Conservation (phyloP, 2,888 invertebrate genomes). For the Drosophila recens region DNA sequence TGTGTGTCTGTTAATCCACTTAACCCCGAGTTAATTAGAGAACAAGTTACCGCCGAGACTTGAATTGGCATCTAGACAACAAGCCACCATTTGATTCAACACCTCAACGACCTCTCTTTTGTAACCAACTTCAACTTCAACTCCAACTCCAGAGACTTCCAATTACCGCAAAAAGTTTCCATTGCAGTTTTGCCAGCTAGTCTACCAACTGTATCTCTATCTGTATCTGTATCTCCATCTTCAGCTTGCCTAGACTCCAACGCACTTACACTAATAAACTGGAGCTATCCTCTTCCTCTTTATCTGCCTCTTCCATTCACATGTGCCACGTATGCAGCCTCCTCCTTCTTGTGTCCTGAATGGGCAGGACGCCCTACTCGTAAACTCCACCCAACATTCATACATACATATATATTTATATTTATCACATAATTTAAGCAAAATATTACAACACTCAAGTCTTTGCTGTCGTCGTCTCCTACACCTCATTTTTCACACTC, state of each 20-base stretch:
- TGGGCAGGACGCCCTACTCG: background rate
- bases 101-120: slow-evolving; percentile 30
- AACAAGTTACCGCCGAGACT: background rate
- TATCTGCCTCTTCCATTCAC: slow-evolving; percentile 19
- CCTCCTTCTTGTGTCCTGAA: background rate
- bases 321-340: slow-evolving; percentile 43
- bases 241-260: slow-evolving; percentile 41
- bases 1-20: background rate
- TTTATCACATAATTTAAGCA: slow-evolving; percentile 77
- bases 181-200: background rate
- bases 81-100: slow-evolving; percentile 27
- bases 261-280: slow-evolving; percentile 74
- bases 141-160: slow-evolving; percentile 54
- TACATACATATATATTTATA: slow-evolving; percentile 42
- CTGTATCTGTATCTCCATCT: background rate
- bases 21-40: slow-evolving; percentile 5
- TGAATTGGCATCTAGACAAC: slow-evolving; percentile 1
- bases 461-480: slow-evolving; percentile 38
- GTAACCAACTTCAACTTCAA: slow-evolving; percentile 28
- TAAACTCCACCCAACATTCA: background rate
- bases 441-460: slow-evolving; percentile 58
- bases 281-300: slow-evolving; percentile 8
- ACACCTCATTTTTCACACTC: slow-evolving; percentile 4
- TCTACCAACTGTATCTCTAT: background rate
- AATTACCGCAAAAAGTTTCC: slow-evolving; percentile 9